Evolutionary conservation across 1,140 invertebrate genomes (phyloP).

Genomic region (Colletes latitarsis): DNA sequence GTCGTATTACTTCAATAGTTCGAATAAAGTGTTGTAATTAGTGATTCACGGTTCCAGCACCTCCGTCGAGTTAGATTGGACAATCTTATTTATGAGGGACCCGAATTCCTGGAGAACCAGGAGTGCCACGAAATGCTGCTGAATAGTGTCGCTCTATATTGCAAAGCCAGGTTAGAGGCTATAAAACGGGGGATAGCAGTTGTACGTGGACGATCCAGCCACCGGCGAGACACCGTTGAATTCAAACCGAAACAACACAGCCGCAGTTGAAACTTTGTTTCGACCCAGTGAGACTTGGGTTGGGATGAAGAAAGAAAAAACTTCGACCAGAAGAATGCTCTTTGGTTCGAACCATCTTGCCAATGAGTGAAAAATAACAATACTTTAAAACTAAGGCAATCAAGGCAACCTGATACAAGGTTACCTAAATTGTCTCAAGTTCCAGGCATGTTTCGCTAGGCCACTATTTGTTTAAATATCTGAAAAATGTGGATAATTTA

Average conservation of each 20-base stretch:
- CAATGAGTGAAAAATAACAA: background rate
- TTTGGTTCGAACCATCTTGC: background rate
- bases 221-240: slow-evolving; percentile 4
- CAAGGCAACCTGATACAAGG: too few relatives aligned
- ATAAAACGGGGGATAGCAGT: slow-evolving; percentile 42
- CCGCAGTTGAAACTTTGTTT: slow-evolving; percentile 36
- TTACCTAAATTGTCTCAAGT: too few relatives aligned
- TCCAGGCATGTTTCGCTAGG: too few relatives aligned
- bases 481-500: too few relatives aligned
- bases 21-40: slow-evolving; percentile 41
- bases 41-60: slow-evolving; percentile 21
- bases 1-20: slow-evolving; percentile 25
- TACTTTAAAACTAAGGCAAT: background rate
- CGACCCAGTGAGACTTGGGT: slow-evolving; percentile 18
- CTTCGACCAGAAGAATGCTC: background rate
- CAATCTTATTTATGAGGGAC: slow-evolving; percentile 48
- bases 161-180: slow-evolving; percentile 33
- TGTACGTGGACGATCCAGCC: slow-evolving; percentile 31
- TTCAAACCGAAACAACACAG: slow-evolving; percentile 15
- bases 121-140: background rate
- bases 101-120: slow-evolving; percentile 37
- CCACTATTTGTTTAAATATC: too few relatives aligned
- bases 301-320: slow-evolving; percentile 12
- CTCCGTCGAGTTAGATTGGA: slow-evolving; percentile 39
- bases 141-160: slow-evolving; percentile 43